Conservation (phyloP, 2,888 invertebrate species). For the Trissolcus japonicus region DNA sequence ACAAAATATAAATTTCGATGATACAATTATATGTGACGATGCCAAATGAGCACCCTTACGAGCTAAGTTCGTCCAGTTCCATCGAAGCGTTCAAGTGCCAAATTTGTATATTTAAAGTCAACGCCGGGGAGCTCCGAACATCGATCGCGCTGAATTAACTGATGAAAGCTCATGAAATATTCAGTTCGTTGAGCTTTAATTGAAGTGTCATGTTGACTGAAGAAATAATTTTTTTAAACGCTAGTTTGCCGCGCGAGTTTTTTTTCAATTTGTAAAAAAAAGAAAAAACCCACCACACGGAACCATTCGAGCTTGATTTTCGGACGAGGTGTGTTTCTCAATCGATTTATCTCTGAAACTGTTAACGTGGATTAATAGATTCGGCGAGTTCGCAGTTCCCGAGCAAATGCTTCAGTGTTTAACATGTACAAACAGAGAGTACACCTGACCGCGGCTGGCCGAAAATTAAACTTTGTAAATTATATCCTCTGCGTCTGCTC, state of each 20-base stretch:
- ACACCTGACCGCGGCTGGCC: slow-evolving; percentile 64
- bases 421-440: slow-evolving; percentile 44
- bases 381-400: neutral
- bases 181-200: slow-evolving; percentile 8
- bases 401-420: slow-evolving; percentile 1
- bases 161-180: slow-evolving; percentile 13
- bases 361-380: slow-evolving; percentile 17
- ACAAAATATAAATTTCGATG: neutral
- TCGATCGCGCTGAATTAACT: slow-evolving; percentile 23
- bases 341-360: slow-evolving; percentile 1
- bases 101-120: slow-evolving; percentile 14
- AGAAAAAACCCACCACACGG: too few relatives aligned
- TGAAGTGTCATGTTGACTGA: slow-evolving; percentile 24
- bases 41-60: too few relatives aligned
- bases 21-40: too few relatives aligned
- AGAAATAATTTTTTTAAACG: slow-evolving; percentile 13
- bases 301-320: too few relatives aligned
- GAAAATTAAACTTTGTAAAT: slow-evolving; percentile 72
- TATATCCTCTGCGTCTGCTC: slow-evolving; percentile 59
- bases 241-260: neutral
- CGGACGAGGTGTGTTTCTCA: too few relatives aligned
- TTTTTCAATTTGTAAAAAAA: too few relatives aligned
- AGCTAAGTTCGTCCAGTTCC: neutral
- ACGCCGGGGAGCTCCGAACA: neutral
- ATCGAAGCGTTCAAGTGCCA: slow-evolving; percentile 3